Conservation (phyloP, 2,797 vertebrate species). For the Hippopotamyrus pictus region DNA sequence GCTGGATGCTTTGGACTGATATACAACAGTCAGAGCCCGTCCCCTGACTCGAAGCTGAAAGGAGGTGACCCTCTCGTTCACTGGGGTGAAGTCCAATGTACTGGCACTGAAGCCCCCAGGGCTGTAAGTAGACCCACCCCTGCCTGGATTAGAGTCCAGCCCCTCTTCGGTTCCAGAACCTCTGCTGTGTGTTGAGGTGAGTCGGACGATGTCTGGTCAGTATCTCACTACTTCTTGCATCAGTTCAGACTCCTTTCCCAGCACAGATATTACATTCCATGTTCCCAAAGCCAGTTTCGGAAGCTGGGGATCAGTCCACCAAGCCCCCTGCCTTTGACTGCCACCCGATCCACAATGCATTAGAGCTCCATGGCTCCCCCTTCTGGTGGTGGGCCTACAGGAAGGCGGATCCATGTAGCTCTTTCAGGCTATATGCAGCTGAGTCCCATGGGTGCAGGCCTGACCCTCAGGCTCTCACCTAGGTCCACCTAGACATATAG, state of each 20-base stretch:
- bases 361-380: background rate
- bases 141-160: background rate
- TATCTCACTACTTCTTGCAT: background rate
- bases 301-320: background rate
- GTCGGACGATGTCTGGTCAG: background rate
- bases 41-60: background rate
- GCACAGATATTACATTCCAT: background rate
- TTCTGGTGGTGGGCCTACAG: background rate
- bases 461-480: background rate
- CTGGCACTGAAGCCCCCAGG: background rate
- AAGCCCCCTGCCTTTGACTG: background rate
- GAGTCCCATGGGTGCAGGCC: background rate
- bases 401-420: background rate
- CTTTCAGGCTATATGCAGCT: background rate
- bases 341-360: background rate
- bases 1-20: background rate
- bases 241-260: background rate
- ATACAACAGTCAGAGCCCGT: background rate
- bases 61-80: background rate
- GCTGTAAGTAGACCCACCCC: background rate
- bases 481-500: background rate
- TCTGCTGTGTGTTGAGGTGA: background rate
- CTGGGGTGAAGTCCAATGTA: background rate
- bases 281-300: background rate
- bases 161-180: background rate